Percentiles rank a stretch among this genome's conserved stretches.
These are phyloP conservation scores for Alauda arvensis DNA, from an alignment of 2,797 vertebrate species.

Conservation along the genomic window DNA sequence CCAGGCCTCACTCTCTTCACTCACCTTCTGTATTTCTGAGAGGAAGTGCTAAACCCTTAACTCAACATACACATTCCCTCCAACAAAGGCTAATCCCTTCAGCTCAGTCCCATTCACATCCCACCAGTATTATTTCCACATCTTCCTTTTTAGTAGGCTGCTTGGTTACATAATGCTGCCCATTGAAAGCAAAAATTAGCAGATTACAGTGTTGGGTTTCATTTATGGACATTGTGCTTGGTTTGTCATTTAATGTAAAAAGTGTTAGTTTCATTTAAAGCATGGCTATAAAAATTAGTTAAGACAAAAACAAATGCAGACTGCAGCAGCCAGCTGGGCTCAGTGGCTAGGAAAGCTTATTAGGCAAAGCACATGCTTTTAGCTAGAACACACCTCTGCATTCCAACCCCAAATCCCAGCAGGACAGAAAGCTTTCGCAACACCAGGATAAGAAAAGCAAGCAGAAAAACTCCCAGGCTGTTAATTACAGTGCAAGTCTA, in stretches of 20 bases:
- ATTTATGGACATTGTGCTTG: conserved; percentile 32
- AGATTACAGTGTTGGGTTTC: conserved; percentile 40
- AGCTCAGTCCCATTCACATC: background rate
- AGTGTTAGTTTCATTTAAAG: conserved; percentile 25
- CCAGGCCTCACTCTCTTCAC: background rate
- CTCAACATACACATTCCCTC: background rate
- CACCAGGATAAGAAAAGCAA: conserved; percentile 15
- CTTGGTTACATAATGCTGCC: background rate
- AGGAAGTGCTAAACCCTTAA: background rate
- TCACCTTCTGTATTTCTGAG: background rate
- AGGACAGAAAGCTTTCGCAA: conserved; percentile 10
- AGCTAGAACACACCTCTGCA: conserved; percentile 47
- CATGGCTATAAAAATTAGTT: conserved; percentile 40
- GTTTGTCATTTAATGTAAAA: conserved; percentile 11
- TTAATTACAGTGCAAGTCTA: conserved; percentile 10
- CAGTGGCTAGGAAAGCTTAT: conserved; percentile 8
- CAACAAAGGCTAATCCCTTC: background rate
- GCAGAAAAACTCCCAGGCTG: conserved; percentile 18
- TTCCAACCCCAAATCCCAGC: conserved; percentile 48
- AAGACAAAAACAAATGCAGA: conserved; percentile 47
- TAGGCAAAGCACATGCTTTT: conserved; percentile 25
- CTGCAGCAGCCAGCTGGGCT: conserved; percentile 48
- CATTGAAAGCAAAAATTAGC: conserved; percentile 29
- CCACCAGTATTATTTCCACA: conserved; percentile 7
- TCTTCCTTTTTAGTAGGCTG: background rate